phyloP scores from a whole-genome alignment of 1,140 invertebrate genomes.

The Papilio polytes region DNA sequence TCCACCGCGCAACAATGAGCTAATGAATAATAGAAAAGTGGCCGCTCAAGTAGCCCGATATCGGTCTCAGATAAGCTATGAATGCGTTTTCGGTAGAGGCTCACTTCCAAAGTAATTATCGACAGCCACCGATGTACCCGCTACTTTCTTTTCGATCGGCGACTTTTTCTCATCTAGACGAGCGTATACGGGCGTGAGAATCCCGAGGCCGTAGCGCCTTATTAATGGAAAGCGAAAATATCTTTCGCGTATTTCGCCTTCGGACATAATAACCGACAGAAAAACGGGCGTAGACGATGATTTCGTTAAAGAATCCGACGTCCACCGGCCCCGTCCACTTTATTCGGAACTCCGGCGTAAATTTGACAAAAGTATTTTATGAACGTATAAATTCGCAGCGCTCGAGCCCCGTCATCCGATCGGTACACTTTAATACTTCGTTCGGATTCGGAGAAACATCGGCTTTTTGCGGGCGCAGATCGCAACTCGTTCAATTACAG shows the following conservation, averaged over 20 bases:
- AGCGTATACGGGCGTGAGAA: slow-evolving; percentile 43
- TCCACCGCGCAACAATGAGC: slow-evolving; percentile 62
- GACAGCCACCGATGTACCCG: slow-evolving; percentile 49
- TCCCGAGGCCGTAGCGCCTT: slow-evolving; percentile 42
- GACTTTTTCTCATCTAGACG: slow-evolving; percentile 30
- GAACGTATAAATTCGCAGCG: slow-evolving; percentile 79
- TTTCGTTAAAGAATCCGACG: slow-evolving; percentile 76
- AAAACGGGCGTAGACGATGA: slow-evolving; percentile 70
- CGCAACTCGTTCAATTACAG: slow-evolving; percentile 78
- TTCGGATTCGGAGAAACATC: slow-evolving; percentile 70
- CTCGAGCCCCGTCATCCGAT: slow-evolving; percentile 60
- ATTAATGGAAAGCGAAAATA: slow-evolving; percentile 48
- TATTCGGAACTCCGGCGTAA: slow-evolving; percentile 72
- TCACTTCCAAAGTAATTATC: slow-evolving; percentile 70
- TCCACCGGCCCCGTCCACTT: slow-evolving; percentile 55
- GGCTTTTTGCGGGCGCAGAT: slow-evolving; percentile 70
- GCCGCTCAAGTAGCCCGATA: slow-evolving; percentile 75
- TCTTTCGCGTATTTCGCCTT: slow-evolving; percentile 52
- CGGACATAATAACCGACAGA: slow-evolving; percentile 71
- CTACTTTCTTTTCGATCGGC: slow-evolving; percentile 32
- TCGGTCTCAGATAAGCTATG: slow-evolving; percentile 72
- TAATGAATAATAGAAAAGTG: slow-evolving; percentile 82
- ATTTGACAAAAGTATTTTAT: slow-evolving; percentile 82
- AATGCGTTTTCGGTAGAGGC: slow-evolving; percentile 70
- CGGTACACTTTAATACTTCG: slow-evolving; percentile 66